Conservation (phyloP, 2,797 vertebrate species). For the Platyrinchus mystaceus region DNA sequence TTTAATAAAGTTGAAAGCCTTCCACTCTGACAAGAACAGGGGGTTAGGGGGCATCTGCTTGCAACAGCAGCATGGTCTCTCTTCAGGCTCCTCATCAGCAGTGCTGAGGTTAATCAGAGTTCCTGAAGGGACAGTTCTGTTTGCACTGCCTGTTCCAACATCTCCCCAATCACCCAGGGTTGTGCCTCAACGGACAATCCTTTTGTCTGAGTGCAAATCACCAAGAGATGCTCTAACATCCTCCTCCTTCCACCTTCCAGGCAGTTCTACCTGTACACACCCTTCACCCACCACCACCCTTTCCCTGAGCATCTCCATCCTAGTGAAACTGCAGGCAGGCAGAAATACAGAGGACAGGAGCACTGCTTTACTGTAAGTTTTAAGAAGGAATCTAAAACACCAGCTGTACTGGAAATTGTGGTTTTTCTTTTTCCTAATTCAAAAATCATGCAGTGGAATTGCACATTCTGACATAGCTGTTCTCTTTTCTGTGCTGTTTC, state of each 20-base stretch:
- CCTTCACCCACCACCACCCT: neutral
- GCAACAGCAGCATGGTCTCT: neutral
- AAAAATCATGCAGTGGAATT: neutral
- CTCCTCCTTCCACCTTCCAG: neutral
- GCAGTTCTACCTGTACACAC: neutral
- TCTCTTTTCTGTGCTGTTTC: neutral
- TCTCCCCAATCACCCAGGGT: neutral
- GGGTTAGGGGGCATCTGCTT: neutral
- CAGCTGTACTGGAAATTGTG: neutral
- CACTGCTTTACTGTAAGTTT: neutral
- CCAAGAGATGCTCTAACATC: neutral
- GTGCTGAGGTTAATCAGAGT: neutral
- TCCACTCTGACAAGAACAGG: neutral
- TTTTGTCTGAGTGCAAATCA: neutral
- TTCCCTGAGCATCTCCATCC: neutral
- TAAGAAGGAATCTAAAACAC: neutral
- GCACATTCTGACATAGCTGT: fast-evolving
- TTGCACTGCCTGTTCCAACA: neutral
- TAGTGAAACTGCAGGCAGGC: neutral
- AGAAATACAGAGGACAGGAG: neutral
- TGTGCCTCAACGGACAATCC: neutral
- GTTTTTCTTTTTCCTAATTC: neutral
- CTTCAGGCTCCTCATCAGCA: neutral
- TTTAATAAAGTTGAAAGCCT: neutral
- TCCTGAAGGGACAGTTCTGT: neutral